These are phyloP conservation scores for Mobula birostris DNA, from an alignment of 2,113 vertebrate genomes.

Conservation along the genomic window DNA sequence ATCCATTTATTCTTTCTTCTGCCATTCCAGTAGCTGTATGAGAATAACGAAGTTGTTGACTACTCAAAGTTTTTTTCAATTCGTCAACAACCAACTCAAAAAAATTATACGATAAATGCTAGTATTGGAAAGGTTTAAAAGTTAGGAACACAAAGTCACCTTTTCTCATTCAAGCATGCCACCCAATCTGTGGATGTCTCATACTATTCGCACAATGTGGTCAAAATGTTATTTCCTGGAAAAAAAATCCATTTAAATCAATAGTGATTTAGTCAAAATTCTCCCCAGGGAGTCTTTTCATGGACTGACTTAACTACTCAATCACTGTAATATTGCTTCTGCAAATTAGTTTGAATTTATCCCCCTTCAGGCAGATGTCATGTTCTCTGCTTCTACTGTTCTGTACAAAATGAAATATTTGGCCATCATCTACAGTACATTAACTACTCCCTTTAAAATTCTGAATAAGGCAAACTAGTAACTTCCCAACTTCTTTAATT, in stretches of 20 bases:
- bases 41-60: not conserved
- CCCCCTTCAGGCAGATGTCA: not conserved
- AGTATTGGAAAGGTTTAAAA: not conserved
- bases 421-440: not conserved
- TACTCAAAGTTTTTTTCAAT: no score
- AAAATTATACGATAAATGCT: no score
- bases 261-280: not conserved
- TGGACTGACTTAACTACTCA: no score
- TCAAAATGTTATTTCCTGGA: not conserved
- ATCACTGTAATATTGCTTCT: not conserved
- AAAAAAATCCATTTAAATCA: not conserved
- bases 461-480: not conserved
- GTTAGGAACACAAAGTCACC: not conserved
- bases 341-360: constrained; percentile 14
- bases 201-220: not conserved
- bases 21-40: not conserved
- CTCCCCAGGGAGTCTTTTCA: not conserved
- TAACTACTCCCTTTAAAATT: not conserved
- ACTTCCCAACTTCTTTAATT: not conserved
- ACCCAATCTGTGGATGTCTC: not conserved
- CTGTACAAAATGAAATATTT: not conserved
- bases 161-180: not conserved
- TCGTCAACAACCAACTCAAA: no score
- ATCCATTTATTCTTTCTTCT: not conserved
- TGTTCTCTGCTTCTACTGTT: not conserved